Conservation (phyloP, 2,888 invertebrate species). For the Ochlodes sylvanus region DNA sequence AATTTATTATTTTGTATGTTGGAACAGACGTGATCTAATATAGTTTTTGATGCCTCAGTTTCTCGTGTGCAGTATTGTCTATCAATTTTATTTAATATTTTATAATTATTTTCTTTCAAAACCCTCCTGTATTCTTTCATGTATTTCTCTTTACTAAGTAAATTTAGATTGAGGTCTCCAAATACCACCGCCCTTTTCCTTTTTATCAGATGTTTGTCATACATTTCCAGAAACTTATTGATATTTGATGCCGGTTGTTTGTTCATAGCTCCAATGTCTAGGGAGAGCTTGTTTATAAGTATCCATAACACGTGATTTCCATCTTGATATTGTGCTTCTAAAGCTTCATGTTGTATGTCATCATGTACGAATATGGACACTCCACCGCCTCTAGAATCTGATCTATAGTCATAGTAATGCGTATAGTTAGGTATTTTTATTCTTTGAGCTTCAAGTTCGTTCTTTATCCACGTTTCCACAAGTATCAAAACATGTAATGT, state of each 20-base stretch:
- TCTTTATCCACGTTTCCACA: conserved; percentile 44
- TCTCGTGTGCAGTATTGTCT: conserved; percentile 43
- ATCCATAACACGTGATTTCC: conserved; percentile 32
- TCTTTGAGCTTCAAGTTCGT: conserved; percentile 37
- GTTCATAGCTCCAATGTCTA: conserved; percentile 27
- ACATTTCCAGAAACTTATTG: neutral
- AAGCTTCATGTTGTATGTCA: conserved; percentile 33
- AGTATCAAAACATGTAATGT: conserved; percentile 38
- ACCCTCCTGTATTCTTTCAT: neutral
- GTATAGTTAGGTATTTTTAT: conserved; percentile 32
- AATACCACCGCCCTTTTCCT: conserved; percentile 20
- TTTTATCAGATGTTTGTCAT: neutral
- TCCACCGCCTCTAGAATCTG: conserved; percentile 10
- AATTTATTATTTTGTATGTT: conserved; percentile 42
- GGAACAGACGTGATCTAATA: conserved; percentile 46
- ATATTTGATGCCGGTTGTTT: neutral
- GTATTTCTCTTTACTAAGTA: conserved; percentile 1
- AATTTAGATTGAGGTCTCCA: conserved; percentile 22
- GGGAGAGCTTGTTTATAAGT: conserved; percentile 20
- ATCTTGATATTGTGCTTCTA: conserved; percentile 17
- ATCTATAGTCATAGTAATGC: conserved; percentile 30
- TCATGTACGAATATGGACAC: conserved; percentile 45
- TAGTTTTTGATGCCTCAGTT: conserved; percentile 40
- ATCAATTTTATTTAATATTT: conserved; percentile 44
- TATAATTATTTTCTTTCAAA: conserved; percentile 20